Percentiles rank a stretch among this genome's conserved stretches.
Evolutionary conservation across 2,797 vertebrate genomes (phyloP).

Genomic region (Channallabes apus): DNA sequence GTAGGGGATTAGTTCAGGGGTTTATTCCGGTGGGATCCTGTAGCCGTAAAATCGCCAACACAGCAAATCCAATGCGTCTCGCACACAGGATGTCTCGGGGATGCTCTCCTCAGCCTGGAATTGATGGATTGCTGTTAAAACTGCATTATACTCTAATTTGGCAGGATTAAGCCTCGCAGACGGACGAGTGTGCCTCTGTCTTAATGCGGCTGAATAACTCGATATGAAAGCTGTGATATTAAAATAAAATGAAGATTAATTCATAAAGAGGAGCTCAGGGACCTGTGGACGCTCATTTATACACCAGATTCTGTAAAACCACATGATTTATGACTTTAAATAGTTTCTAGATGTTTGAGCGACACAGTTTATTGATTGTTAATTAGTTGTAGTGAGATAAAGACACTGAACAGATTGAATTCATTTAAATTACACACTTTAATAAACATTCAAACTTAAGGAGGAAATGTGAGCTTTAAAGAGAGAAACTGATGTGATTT

Average conservation of each 20-base stretch:
- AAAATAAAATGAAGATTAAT: conserved; percentile 6
- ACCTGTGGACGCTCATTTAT: not conserved
- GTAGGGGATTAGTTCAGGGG: not conserved
- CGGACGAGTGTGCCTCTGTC: not conserved
- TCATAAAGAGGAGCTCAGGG: not conserved
- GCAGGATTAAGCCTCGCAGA: not conserved
- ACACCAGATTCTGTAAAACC: not conserved
- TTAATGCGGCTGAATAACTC: not conserved
- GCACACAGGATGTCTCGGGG: not conserved
- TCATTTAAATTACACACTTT: not conserved
- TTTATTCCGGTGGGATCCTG: not conserved
- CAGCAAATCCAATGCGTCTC: not conserved
- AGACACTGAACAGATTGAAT: not conserved
- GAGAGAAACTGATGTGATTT: not conserved
- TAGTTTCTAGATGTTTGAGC: not conserved
- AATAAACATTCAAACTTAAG: not conserved
- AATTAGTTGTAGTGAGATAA: not conserved
- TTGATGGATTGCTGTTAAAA: conserved; percentile 6
- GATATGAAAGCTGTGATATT: not conserved
- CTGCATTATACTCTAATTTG: conserved; percentile 8
- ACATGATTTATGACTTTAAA: not conserved
- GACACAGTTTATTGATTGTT: not conserved
- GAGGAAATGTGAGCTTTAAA: not conserved
- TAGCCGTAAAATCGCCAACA: not conserved
- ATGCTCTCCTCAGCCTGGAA: not conserved